phyloP scores from a whole-genome alignment of 2,797 vertebrate genomes.

The Chlorospingus flavigularis region DNA sequence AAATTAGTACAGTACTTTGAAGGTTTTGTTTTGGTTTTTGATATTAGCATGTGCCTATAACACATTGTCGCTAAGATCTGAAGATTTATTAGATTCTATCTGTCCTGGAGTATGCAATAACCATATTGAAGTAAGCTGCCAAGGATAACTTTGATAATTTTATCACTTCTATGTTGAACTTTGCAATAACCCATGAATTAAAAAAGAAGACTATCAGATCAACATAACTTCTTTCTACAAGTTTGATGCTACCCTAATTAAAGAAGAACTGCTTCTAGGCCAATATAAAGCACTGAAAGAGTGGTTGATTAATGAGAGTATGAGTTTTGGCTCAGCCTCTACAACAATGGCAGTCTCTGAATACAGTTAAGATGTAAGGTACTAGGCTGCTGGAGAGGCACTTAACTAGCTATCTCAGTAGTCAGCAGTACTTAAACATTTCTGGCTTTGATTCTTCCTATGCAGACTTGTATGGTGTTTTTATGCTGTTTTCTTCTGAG shows the following conservation, averaged over 20 bases:
- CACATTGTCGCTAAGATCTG: not conserved
- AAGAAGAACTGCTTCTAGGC: not conserved
- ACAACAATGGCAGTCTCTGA: not conserved
- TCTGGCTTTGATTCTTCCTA: not conserved
- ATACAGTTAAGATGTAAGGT: not conserved
- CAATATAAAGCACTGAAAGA: not conserved
- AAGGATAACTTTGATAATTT: not conserved
- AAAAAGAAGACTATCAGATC: not conserved
- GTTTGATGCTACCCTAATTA: not conserved
- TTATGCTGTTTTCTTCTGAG: not conserved
- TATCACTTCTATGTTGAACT: not conserved
- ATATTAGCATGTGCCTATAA: not conserved
- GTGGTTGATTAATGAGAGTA: not conserved
- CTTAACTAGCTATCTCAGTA: not conserved
- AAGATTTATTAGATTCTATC: not conserved
- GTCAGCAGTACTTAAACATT: not conserved
- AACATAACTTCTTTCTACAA: not conserved
- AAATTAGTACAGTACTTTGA: not conserved
- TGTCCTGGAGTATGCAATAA: not conserved
- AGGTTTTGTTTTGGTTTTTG: not conserved
- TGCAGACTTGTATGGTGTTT: not conserved
- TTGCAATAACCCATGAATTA: not conserved
- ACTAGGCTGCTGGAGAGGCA: not conserved
- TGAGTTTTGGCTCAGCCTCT: conserved; percentile 9
- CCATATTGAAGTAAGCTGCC: not conserved